A percentile compares a stretch with the other conserved stretches of the same genome.
phyloP scores from a whole-genome alignment of 2,888 invertebrate genomes.

The Xanthorhoe spadicearia region DNA sequence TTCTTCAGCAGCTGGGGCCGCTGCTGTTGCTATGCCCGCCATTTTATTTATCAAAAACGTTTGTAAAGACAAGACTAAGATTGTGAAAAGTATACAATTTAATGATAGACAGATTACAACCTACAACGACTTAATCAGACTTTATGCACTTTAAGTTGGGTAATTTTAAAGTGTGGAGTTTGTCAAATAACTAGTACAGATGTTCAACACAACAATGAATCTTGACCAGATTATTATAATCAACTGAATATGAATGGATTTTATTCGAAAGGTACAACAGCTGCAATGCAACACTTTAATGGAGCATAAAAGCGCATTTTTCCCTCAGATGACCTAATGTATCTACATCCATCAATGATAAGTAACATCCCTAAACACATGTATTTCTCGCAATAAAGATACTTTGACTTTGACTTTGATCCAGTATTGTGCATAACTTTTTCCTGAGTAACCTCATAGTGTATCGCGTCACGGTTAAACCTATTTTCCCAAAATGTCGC shows the following conservation, averaged over 20 bases:
- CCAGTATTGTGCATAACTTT: conserved; percentile 38
- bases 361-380: no score
- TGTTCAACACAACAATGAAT: no score
- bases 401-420: no score
- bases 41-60: background rate
- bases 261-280: background rate
- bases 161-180: no score
- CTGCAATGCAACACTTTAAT: background rate
- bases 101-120: background rate
- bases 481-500: conserved; percentile 71
- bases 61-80: background rate
- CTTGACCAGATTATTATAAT: no score
- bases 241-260: no score
- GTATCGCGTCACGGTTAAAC: conserved; percentile 67
- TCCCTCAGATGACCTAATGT: background rate
- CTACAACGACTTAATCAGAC: background rate
- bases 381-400: no score
- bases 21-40: conserved; percentile 4
- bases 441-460: conserved; percentile 56
- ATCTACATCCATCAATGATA: no score
- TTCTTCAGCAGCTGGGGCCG: background rate
- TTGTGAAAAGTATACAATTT: no score
- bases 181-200: no score
- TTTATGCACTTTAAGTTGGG: no score
- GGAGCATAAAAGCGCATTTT: background rate